Evolutionary conservation across 2,888 invertebrate genomes (phyloP), one percentile per base, ranked within the genome.

Genomic region (Argyra leucocephala): DNA sequence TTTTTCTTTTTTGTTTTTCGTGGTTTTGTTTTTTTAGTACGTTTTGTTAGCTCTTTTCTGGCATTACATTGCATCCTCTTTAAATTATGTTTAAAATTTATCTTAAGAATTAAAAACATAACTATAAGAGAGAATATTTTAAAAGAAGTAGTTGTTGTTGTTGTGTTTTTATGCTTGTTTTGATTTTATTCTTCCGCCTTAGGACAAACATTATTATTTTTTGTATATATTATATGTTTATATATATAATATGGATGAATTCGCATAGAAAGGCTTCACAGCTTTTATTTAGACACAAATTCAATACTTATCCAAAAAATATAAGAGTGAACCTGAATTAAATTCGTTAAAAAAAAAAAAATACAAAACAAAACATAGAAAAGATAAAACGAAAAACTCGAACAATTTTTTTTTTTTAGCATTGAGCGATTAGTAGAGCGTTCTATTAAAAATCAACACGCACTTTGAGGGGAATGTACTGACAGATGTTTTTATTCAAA

Each of bases 391-490:
- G 18, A 48, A 48, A 18, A 48, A 48, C 18, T 5, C 5, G 15
- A 48, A 18, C 12, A 48, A 48, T 18, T 18, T 5, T 5, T 48
- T n/a, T 48, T 37, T 37, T 48, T 18, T 48, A 48, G n/a, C 18
- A 48, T 48, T 48, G 48, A 48, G 48, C 48, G 48, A 48, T 48
- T 48, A 48, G 48, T 18, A n/a, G 48, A 48, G 18, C 18, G 48
- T 48, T 48, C 48, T 48, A 48, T 48, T 48, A 59, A 48, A 48
- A 48, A 59, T 59, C 59, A 59, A 59, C 59, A 59, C 59, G 59
- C 59, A 59, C 59, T 59, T 59, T 59, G 23, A 59, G 59, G 59
- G 59, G 59, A 59, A 59, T 59, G 59, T 59, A 59, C 59, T 59
- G 59, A 59, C 59, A 59, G 59, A 59, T 59, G 59, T 59, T 59